phyloP scores from a whole-genome alignment of 2,888 invertebrate species.

The Cistogaster globosa region DNA sequence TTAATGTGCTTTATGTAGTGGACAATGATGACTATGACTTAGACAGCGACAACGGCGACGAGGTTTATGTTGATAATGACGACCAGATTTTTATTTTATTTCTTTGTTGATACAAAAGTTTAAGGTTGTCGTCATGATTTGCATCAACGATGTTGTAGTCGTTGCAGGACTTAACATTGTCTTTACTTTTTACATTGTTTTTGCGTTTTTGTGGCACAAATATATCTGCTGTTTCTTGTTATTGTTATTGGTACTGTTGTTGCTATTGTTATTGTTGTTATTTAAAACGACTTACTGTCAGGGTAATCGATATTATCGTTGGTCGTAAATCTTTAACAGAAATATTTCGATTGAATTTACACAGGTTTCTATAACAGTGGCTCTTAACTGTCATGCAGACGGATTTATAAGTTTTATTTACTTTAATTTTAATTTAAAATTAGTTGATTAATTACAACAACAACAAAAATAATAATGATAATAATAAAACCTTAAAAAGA shows the following conservation, averaged over 20 bases:
- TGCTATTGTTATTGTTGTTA: background rate
- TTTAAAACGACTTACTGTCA: slow-evolving; percentile 62
- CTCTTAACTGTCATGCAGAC: slow-evolving; percentile 3
- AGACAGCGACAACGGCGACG: slow-evolving; percentile 18
- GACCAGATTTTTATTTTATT: background rate
- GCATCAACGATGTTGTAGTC: slow-evolving; percentile 49
- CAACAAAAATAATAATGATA: no score
- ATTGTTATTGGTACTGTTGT: no score
- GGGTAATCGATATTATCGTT: slow-evolving; percentile 71
- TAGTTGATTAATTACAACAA: no score
- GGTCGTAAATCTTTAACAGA: slow-evolving; percentile 60
- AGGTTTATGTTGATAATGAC: slow-evolving; percentile 23
- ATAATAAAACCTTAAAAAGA: no score
- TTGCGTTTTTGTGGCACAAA: background rate
- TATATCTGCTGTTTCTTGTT: background rate
- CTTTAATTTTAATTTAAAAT: background rate
- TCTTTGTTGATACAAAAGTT: slow-evolving; percentile 46
- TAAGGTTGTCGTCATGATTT: slow-evolving; percentile 62
- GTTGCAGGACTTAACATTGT: slow-evolving; percentile 22
- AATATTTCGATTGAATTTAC: slow-evolving; percentile 19
- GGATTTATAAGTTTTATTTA: background rate
- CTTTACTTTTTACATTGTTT: background rate
- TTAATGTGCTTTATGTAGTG: slow-evolving; percentile 47
- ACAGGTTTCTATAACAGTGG: slow-evolving; percentile 51
- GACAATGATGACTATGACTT: slow-evolving; percentile 36